These are phyloP conservation scores for Embidobia sp. DNA, from an alignment of 2,888 invertebrate genomes.

Conservation along the genomic window DNA sequence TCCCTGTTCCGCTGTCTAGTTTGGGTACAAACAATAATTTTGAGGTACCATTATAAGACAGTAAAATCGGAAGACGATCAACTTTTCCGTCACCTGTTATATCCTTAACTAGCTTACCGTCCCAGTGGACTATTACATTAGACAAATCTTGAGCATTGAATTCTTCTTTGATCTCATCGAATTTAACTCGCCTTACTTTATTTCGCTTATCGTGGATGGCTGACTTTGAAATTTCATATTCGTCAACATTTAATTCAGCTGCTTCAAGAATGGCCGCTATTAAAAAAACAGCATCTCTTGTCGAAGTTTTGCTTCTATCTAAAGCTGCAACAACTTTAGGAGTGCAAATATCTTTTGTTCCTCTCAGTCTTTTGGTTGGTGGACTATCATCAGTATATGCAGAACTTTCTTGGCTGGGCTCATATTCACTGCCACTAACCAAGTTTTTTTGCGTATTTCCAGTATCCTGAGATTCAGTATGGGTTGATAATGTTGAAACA, in stretches of 20 bases:
- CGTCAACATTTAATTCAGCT: constrained; percentile 15
- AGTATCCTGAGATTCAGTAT: background rate
- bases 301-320: constrained; percentile 18
- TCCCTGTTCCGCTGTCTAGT: constrained; percentile 57
- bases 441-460: background rate
- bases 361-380: background rate
- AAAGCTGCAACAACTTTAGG: constrained; percentile 18
- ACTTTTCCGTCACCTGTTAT: constrained; percentile 45
- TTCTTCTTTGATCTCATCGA: no score
- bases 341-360: background rate
- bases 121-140: constrained; percentile 68
- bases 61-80: constrained; percentile 68
- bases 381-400: background rate
- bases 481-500: no score
- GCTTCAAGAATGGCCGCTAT: constrained; percentile 17
- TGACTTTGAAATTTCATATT: constrained; percentile 24
- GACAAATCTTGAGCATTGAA: constrained; percentile 45
- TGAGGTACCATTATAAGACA: constrained; percentile 63
- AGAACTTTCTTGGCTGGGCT: background rate
- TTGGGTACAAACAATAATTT: constrained; percentile 67
- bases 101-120: constrained; percentile 55
- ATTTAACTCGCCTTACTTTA: constrained; percentile 9
- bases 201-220: constrained; percentile 13
- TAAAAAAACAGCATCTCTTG: constrained; percentile 28
- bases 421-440: background rate